Evolutionary conservation across 2,888 invertebrate genomes (phyloP).

Genomic region (Mythimna ferrago): DNA sequence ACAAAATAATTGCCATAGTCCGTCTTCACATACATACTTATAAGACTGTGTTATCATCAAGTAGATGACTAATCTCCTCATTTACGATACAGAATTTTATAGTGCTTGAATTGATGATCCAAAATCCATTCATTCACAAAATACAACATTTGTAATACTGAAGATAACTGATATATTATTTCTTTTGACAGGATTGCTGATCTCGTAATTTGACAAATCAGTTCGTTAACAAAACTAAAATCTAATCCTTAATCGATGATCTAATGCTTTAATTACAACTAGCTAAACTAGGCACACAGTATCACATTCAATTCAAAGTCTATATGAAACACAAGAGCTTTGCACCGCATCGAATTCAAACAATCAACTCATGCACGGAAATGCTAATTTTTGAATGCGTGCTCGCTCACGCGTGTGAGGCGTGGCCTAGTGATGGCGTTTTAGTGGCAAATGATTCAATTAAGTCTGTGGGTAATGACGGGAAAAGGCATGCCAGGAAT

Average conservation of each 20-base stretch:
- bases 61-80: not conserved
- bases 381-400: slow-evolving; percentile 74
- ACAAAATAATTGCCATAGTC: not conserved
- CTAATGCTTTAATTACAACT: not conserved
- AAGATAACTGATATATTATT: not conserved
- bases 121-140: not conserved
- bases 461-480: slow-evolving; percentile 36
- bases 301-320: slow-evolving; percentile 30
- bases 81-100: not conserved
- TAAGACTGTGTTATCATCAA: not conserved
- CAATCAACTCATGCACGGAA: slow-evolving; percentile 73
- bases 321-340: slow-evolving; percentile 37
- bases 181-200: not conserved
- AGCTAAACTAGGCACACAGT: slow-evolving; percentile 14
- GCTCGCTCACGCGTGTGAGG: slow-evolving; percentile 65
- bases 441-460: slow-evolving; percentile 51
- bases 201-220: not conserved
- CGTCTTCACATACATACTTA: not conserved
- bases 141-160: not conserved
- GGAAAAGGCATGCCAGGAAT: slow-evolving; percentile 1
- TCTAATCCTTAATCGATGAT: not conserved
- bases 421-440: slow-evolving; percentile 53
- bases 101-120: not conserved
- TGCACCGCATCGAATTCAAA: slow-evolving; percentile 64
- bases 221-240: not conserved